Evolutionary conservation across 2,888 invertebrate genomes (phyloP).

Genomic region (Caenorhabditis angaria): DNA sequence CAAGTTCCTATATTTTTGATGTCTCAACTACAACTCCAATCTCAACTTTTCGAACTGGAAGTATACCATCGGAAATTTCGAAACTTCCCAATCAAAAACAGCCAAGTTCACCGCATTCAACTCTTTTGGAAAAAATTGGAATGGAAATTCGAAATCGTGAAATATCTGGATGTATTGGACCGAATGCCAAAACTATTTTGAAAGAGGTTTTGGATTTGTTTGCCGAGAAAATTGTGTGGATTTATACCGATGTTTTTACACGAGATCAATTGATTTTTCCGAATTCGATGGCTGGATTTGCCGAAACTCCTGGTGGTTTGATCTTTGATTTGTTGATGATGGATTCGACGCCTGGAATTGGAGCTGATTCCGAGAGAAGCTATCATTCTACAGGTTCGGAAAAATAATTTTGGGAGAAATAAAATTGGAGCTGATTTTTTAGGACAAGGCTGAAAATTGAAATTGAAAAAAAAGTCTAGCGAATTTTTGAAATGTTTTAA

Average conservation of each 20-base stretch:
- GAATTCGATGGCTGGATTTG: constrained; percentile 40
- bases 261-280: constrained; percentile 55
- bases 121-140: background rate
- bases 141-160: constrained; percentile 13
- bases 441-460: too few species aligned
- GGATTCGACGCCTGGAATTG: background rate
- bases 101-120: background rate
- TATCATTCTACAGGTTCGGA: constrained; percentile 39
- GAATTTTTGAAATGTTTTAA: too few species aligned
- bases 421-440: too few species aligned
- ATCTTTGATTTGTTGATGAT: constrained; percentile 35
- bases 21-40: background rate
- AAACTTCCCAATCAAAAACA: background rate
- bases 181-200: constrained; percentile 50
- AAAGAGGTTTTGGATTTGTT: constrained; percentile 42
- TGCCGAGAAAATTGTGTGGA: constrained; percentile 54
- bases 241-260: constrained; percentile 61
- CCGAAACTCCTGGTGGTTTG: constrained; percentile 26
- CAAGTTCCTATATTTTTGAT: constrained; percentile 29
- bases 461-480: too few species aligned
- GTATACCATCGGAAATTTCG: background rate
- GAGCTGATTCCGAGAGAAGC: constrained; percentile 27
- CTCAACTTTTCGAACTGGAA: background rate
- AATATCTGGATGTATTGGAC: constrained; percentile 54
- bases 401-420: too few species aligned